Evolutionary conservation across 2,888 invertebrate genomes (phyloP), one percentile per base, ranked within the genome.

Genomic region (Endomychus coccineus): DNA sequence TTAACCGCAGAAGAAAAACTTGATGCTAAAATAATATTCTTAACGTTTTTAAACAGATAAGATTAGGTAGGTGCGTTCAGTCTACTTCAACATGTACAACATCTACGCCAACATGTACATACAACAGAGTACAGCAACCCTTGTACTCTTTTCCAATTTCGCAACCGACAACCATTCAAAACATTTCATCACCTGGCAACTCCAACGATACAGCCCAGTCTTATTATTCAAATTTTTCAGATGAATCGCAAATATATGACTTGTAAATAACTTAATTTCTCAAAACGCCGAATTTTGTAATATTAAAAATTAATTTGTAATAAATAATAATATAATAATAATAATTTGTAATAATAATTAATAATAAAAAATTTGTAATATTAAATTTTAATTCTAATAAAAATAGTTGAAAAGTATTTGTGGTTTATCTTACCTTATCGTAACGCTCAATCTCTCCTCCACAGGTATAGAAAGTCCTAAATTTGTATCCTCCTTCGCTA

Each of bases 41-140:
- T 23, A 24, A 40, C 13, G 21, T 40, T 36, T 39, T 39, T 27
- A 39, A 36, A 30, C 23, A 39, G 21, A 39, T 39, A 29, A 36
- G 21, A 31, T 21, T 36, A 27, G 34, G 27, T 12, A 39, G 39
- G 29, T 27, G 27, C 27, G 27, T 27, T 28, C 39, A 30, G 15
- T 16, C 12, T 37, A 22, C 28, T 31, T 31, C n/a, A n/a, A n/a
- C n/a, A n/a, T n/a, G n/a, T n/a, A 24, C 16, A 27, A 14, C 23
- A 17, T 27, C 27, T 27, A 27, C 16, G 10, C 22, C 19, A 17
- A 23, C 16, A 27, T 27, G 16, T 16, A 27, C 19, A n/a, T 35
- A 35, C 35, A 35, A 35, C 35, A 35, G 12, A 14, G 15, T 21
- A 27, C 35, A 27, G 35, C 16, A 35, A 28, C 35, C 27, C 19